Conservation (phyloP, 1,140 invertebrate species). For the Drosophila setifemur region DNA sequence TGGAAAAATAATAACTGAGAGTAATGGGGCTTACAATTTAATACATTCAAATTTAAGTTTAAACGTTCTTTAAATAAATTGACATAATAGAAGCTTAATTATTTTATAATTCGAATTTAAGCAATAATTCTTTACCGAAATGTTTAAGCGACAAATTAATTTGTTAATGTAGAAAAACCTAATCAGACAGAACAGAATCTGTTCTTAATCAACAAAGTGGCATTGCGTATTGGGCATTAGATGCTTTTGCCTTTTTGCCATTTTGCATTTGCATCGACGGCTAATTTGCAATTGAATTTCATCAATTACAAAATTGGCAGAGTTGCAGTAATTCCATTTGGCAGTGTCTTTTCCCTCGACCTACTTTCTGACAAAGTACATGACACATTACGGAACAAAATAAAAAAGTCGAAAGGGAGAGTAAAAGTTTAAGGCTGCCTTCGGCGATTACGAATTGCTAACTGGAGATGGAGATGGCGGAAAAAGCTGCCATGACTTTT, state of each 20-base stretch:
- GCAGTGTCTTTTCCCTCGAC: constrained; percentile 38
- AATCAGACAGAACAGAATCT: no score
- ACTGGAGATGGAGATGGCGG: constrained; percentile 31
- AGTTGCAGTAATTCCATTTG: constrained; percentile 48
- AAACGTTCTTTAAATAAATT: no score
- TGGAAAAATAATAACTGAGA: no score
- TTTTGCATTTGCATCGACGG: constrained; percentile 24
- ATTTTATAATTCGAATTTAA: no score
- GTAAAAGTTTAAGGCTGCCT: constrained; percentile 28
- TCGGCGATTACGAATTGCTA: constrained; percentile 24
- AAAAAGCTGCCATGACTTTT: constrained; percentile 65
- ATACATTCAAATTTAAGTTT: no score
- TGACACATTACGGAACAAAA: constrained; percentile 29
- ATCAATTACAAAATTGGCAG: constrained; percentile 43
- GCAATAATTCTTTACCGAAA: no score
- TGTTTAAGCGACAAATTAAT: no score
- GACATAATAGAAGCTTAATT: no score
- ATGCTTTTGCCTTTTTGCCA: not conserved
- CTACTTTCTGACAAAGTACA: constrained; percentile 43
- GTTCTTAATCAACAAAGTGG: constrained; percentile 32
- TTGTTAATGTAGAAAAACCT: no score
- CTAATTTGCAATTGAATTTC: constrained; percentile 70
- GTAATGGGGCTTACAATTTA: no score
- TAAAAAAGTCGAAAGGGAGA: not conserved
- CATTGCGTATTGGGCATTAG: not conserved